These are phyloP conservation scores for Aptenodytes patagonicus DNA, from an alignment of 2,113 vertebrate genomes.

Conservation along the genomic window DNA sequence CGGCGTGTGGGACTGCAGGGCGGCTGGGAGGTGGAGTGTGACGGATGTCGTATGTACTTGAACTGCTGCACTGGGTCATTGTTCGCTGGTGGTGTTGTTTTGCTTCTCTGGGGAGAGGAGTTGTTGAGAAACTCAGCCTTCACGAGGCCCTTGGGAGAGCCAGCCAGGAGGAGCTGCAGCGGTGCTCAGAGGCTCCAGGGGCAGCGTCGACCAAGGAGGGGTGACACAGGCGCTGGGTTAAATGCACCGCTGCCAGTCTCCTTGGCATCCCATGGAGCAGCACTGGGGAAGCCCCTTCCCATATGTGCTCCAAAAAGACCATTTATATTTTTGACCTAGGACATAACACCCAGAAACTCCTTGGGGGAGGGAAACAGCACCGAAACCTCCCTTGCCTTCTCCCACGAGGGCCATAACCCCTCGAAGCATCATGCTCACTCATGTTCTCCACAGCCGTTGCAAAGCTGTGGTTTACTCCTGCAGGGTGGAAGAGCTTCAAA, in stretches of 20 bases:
- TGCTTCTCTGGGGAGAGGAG: neutral
- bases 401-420: neutral
- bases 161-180: neutral
- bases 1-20: accelerated
- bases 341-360: neutral
- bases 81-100: neutral
- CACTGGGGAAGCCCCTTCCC: neutral
- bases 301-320: neutral
- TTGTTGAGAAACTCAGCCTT: neutral
- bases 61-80: neutral
- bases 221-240: neutral
- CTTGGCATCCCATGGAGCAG: neutral
- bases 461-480: neutral
- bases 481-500: slow-evolving; percentile 55
- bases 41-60: accelerated
- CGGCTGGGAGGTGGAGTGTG: accelerated
- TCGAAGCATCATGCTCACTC: neutral
- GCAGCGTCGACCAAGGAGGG: neutral
- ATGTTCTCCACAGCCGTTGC: neutral
- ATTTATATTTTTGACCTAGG: neutral
- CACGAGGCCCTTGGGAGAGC: neutral
- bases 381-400: neutral
- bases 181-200: accelerated
- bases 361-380: neutral
- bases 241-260: accelerated